These are phyloP conservation scores for Protosalanx chinensis DNA, from an alignment of 2,797 vertebrate species.

Conservation along the genomic window DNA sequence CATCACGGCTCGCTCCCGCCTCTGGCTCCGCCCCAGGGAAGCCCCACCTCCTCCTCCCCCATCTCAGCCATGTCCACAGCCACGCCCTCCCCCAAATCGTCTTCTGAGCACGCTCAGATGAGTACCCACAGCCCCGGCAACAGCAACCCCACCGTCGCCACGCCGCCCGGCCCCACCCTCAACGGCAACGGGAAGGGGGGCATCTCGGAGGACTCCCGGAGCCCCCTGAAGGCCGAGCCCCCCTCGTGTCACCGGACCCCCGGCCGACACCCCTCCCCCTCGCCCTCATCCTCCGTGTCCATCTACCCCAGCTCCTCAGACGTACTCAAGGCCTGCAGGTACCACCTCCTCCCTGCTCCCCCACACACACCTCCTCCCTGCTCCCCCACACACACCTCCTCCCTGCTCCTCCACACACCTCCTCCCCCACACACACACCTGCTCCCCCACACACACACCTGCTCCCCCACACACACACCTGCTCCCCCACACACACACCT, in stretches of 20 bases:
- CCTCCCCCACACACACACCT: neutral
- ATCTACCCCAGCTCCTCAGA: constrained; percentile 96
- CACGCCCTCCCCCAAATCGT: constrained; percentile 94
- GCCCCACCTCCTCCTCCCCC: constrained; percentile 92
- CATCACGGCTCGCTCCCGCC: constrained; percentile 79
- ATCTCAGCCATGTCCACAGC: constrained; percentile 95
- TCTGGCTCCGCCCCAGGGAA: constrained; percentile 72
- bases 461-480: no score
- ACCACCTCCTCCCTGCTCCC: constrained; percentile 47
- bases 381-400: neutral
- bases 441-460: no score
- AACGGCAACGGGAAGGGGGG: constrained; percentile 83
- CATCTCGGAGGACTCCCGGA: constrained; percentile 90
- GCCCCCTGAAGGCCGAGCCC: constrained; percentile 88
- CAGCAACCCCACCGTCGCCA: constrained; percentile 79
- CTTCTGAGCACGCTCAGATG: constrained; percentile 81
- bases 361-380: neutral
- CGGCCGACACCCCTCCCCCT: constrained; percentile 73
- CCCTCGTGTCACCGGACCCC: constrained; percentile 69
- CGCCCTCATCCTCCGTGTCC: constrained; percentile 85
- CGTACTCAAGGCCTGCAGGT: constrained; percentile 97
- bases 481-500: no score
- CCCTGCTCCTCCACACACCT: neutral
- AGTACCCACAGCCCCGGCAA: constrained; percentile 75
- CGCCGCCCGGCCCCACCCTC: constrained; percentile 65